phyloP scores from a whole-genome alignment of 2,888 invertebrate species.

The Leptopilina drosophilae region DNA sequence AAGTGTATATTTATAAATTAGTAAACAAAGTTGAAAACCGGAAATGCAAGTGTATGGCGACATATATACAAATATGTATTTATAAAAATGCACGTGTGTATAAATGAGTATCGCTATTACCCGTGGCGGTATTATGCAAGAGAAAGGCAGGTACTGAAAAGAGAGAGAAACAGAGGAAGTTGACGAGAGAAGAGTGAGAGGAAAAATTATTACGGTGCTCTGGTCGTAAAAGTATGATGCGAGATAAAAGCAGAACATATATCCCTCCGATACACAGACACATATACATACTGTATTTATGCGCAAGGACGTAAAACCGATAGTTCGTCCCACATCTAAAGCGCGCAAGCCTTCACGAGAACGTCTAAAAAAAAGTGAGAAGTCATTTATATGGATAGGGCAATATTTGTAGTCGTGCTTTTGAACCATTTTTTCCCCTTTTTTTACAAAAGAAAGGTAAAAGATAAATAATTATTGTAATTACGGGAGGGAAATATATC shows the following conservation, averaged over 20 bases:
- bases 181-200: not conserved
- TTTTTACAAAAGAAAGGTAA: too few relatives aligned
- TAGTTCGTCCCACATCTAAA: not conserved
- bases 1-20: not conserved
- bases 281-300: not conserved
- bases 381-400: not conserved
- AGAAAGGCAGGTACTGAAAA: constrained; percentile 15
- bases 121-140: constrained; percentile 29
- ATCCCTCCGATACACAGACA: not conserved
- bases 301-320: constrained; percentile 14
- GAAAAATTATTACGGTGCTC: constrained; percentile 33
- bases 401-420: too few relatives aligned
- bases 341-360: constrained; percentile 4
- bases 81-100: too few relatives aligned
- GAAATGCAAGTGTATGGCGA: constrained; percentile 10
- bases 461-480: too few relatives aligned
- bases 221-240: constrained; percentile 28
- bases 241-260: constrained; percentile 28
- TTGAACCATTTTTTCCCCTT: too few relatives aligned
- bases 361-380: not conserved
- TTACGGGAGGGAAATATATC: too few relatives aligned
- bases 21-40: constrained; percentile 15
- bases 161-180: not conserved
- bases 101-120: constrained; percentile 12
- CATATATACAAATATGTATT: not conserved